Evolutionary conservation across 35 echinoderm and acorn worm species (phyloP), one percentile per base, ranked within the genome.

Genomic region (Apostichopus californicus): DNA sequence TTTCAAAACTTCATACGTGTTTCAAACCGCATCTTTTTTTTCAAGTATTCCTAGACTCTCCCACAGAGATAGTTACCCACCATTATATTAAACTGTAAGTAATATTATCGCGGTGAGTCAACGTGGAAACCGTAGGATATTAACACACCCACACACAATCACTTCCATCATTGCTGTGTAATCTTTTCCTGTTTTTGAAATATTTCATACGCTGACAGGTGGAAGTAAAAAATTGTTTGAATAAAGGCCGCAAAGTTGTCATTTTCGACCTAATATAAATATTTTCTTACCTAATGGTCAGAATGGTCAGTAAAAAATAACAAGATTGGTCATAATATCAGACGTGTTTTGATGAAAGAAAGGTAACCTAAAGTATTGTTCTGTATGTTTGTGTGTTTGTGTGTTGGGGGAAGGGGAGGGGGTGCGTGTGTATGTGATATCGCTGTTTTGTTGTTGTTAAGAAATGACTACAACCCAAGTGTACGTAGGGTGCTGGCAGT

Each of bases 201-300:
- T 18, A 7, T 61, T 61, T 61, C 8, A 61, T 61, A 7, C 58
- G 14, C n/a, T 75, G 71, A 75, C 71, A 75, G 71, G 71, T 75
- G 71, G 71, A 75, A 75, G 21, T 75, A n/a, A n/a, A 22, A 61
- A 75, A 20, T 22, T 75, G 71, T 75, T 75, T 7, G 71, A 18
- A 20, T 75, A 20, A 20, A 24, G 71, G 18, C 71, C 71, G 17
- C 71, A 75, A 75, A 14, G n/a, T 75, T 75, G 14, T 75, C 71
- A 75, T 18, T 4, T 75, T 75, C 17, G 71, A 75, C 71, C 71
- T 22, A 75, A n/a, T 75, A 75, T 18, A 18, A 75, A 14, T 75
- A 75, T 75, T 75, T 14, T 75, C 13, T 75, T 75, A 75, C 71
- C 71, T 75, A 18, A 75, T 75, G 71, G 71, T 75, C 17, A 75